Base-by-base conservation (phyloP, 2,113 vertebrate genomes). In the Cyrtonyx montezumae region DNA sequence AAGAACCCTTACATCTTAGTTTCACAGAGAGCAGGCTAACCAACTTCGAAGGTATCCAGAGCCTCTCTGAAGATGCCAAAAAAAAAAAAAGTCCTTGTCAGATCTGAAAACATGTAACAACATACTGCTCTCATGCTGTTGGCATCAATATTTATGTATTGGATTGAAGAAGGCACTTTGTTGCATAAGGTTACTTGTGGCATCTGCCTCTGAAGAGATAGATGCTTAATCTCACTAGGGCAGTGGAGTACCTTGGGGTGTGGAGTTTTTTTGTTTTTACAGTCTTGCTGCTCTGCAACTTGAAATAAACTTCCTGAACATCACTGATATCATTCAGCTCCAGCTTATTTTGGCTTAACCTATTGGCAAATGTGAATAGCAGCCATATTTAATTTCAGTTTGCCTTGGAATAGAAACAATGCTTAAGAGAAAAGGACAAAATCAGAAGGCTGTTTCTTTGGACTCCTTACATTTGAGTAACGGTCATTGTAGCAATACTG, bases 351-450 rank as follows among this genome's bases (percentile, higher is more conserved):
- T 95, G 86, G 78, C 42, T 75, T 71, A 73, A 62, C 7, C 28
- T 88, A 8, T 61, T 84, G 74, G 84, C 84, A 91, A 18, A 56
- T 1, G 8, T 74, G 84, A 91, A 21, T 49, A 76, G 66, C 55
- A 86, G 40, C 91, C 69, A 21, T 87, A 70, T 88, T 93, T 95
- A 51, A 85, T 85, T 93, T 89, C 88, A 75, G 15, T 34, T 83
- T 84, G 61, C 36, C 59, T 92, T 37, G 11, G 79, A 94, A 92
- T 73, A 93, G 71, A 92, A 96, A 74, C 76, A 78, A 8, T 69
- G 45, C 65, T 84, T 83, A 46, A 43, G 20, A 67, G 56, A 88
- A 95, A 87, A 92, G 69, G 4, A 58, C 53, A 73, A 88, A 82
- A 89, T 74, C 43, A 19, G 76, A 37, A 46, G 19, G 17, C 32